These are phyloP conservation scores for Solenopsis fugax DNA, from an alignment of 1,140 invertebrate species.

Conservation along the genomic window DNA sequence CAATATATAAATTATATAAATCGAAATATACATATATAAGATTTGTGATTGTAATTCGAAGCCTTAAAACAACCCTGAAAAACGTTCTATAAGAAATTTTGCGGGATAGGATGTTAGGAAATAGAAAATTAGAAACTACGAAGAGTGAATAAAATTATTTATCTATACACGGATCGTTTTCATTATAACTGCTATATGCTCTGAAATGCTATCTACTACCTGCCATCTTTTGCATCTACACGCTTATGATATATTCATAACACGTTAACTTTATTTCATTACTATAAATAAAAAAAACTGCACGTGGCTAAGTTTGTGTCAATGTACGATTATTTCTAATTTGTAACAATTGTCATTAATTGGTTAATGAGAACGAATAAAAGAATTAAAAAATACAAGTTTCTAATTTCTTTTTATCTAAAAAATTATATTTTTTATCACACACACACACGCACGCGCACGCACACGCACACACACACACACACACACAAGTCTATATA, in stretches of 20 bases:
- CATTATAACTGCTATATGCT: not conserved
- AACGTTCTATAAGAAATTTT: conserved; percentile 4
- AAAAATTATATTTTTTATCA: not conserved
- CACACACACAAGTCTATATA: not conserved
- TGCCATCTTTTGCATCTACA: not conserved
- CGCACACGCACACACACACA: not conserved
- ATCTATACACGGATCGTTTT: not conserved
- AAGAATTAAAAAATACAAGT: not conserved
- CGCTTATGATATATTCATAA: not conserved
- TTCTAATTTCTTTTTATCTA: not conserved
- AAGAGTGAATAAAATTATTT: conserved; percentile 1
- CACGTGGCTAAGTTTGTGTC: not conserved
- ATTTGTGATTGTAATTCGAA: not conserved
- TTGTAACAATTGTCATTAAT: not conserved
- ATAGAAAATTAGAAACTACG: not conserved
- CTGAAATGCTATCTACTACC: not conserved
- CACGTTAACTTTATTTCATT: not conserved
- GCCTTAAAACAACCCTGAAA: not conserved
- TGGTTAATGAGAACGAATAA: not conserved
- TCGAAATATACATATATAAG: not conserved
- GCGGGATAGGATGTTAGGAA: not conserved
- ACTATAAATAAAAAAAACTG: conserved; percentile 1
- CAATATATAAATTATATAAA: not conserved
- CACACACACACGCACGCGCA: not conserved
- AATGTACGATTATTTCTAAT: conserved; percentile 17